Evolutionary conservation across 1,140 invertebrate species (phyloP).

Genomic region (Chelonus insularis): DNA sequence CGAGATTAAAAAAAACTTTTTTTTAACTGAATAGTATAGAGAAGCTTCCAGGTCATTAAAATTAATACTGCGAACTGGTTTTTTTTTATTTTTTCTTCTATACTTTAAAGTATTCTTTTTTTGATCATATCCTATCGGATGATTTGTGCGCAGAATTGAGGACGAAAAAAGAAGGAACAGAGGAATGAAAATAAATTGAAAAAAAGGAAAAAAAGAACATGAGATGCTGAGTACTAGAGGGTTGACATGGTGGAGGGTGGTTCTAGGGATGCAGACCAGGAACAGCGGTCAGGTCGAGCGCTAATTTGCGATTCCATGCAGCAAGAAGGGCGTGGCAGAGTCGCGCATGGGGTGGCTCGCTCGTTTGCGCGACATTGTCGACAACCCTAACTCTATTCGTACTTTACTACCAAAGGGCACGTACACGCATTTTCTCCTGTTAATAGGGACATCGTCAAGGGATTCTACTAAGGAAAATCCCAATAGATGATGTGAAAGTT

Average conservation of each 20-base stretch:
- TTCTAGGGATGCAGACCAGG: constrained; percentile 1
- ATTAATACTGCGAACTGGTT: too few relatives aligned
- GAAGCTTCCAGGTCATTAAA: too few relatives aligned
- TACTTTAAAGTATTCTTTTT: too few relatives aligned
- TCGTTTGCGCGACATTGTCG: constrained; percentile 50
- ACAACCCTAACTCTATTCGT: constrained; percentile 34
- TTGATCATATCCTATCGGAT: too few relatives aligned
- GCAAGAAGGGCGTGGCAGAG: constrained; percentile 44
- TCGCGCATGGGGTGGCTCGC: constrained; percentile 41
- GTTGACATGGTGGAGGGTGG: neutral
- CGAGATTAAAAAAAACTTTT: too few relatives aligned
- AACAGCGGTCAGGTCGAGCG: constrained; percentile 31
- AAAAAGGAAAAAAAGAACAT: neutral
- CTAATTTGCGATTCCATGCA: constrained; percentile 48
- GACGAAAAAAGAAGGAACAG: too few relatives aligned
- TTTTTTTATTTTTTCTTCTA: too few relatives aligned
- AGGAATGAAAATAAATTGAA: neutral
- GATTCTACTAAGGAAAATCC: too few relatives aligned
- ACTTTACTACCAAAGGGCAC: neutral
- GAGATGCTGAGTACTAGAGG: neutral
- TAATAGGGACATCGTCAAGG: too few relatives aligned
- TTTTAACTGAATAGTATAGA: too few relatives aligned
- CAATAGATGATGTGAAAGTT: too few relatives aligned
- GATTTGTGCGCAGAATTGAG: too few relatives aligned
- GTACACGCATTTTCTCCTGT: neutral